These are phyloP conservation scores for Phoebastria nigripes DNA, from an alignment of 2,797 vertebrate genomes.

Conservation along the genomic window DNA sequence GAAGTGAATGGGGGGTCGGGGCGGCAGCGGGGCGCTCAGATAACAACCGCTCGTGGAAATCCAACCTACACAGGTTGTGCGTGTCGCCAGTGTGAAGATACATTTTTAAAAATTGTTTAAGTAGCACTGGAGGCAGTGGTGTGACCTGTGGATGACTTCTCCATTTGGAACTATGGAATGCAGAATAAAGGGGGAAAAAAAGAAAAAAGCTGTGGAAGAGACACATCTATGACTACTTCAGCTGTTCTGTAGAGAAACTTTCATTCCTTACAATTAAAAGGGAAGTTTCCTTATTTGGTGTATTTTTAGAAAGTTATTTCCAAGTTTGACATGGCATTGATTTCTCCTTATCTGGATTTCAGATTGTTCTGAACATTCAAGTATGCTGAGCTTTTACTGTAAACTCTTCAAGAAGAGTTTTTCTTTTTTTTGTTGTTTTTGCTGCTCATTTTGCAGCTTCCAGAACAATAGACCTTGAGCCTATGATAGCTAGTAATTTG, in stretches of 20 bases:
- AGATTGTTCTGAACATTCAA: neutral
- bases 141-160: conserved; percentile 75
- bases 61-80: conserved; percentile 14
- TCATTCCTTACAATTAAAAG: neutral
- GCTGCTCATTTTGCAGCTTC: neutral
- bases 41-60: neutral
- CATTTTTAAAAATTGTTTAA: conserved; percentile 55
- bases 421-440: neutral
- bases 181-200: neutral
- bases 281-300: neutral
- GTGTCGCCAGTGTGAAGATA: conserved; percentile 48
- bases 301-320: neutral
- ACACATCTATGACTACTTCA: conserved; percentile 6
- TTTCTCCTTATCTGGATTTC: neutral
- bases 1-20: conserved; percentile 1
- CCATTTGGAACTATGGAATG: conserved; percentile 71
- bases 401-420: neutral
- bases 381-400: neutral
- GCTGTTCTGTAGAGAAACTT: neutral
- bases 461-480: neutral
- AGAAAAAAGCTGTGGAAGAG: conserved; percentile 32
- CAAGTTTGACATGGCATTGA: neutral
- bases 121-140: conserved; percentile 66
- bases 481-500: neutral
- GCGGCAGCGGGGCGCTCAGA: neutral